Conservation (phyloP, 2,113 vertebrate species). For the Merops nubicus region DNA sequence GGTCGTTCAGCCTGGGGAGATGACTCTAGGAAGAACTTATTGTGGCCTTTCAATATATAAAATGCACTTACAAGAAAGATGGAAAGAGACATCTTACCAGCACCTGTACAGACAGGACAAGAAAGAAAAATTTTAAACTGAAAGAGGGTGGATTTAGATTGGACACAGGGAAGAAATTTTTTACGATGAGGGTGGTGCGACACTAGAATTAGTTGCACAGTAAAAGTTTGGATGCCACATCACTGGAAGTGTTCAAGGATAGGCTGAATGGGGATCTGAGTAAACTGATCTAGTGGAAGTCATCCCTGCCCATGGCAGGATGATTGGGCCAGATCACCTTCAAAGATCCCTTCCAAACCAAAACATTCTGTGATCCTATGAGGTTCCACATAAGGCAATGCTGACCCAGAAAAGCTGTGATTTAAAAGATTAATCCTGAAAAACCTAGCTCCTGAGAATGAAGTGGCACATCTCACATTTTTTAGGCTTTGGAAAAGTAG, state of each 20-base stretch:
- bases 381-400: not conserved
- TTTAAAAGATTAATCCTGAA: not conserved
- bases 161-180: not conserved
- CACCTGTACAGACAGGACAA: not conserved
- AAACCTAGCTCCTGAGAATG: not conserved
- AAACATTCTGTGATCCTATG: not conserved
- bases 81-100: not conserved
- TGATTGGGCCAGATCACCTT: not conserved
- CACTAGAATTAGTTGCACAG: not conserved
- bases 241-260: not conserved
- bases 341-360: not conserved
- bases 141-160: not conserved
- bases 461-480: not conserved
- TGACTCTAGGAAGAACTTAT: not conserved
- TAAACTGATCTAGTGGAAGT: fast-evolving
- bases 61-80: not conserved
- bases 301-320: fast-evolving
- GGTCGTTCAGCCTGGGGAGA: not conserved
- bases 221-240: not conserved
- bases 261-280: not conserved
- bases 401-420: not conserved
- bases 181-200: fast-evolving
- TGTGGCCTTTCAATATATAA: fast-evolving
- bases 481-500: not conserved
- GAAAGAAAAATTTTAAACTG: not conserved